These are phyloP conservation scores for Phengaris arion DNA, from an alignment of 2,888 invertebrate species.

Conservation along the genomic window DNA sequence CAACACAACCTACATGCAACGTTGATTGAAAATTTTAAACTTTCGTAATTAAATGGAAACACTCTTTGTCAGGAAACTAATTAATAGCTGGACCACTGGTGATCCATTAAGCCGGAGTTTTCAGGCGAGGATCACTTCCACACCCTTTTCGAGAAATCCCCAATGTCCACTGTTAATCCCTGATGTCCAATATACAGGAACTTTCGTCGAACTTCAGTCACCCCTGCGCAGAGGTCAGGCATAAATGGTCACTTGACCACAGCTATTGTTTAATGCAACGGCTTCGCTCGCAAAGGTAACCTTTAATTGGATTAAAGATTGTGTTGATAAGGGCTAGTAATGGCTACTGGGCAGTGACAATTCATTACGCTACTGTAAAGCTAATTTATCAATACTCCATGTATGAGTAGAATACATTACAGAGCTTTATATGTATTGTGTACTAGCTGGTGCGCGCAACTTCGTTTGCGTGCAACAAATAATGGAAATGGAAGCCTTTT, in stretches of 20 bases:
- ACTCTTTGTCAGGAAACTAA: conserved; percentile 58
- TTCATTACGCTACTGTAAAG: conserved; percentile 64
- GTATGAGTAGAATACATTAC: too few relatives aligned
- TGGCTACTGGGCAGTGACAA: conserved; percentile 51
- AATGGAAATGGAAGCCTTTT: too few relatives aligned
- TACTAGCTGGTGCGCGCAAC: too few relatives aligned
- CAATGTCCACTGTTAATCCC: conserved; percentile 57
- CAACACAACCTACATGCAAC: conserved; percentile 34
- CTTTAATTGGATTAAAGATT: conserved; percentile 74
- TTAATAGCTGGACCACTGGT: conserved; percentile 67
- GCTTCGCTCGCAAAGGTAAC: conserved; percentile 60
- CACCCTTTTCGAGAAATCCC: conserved; percentile 65
- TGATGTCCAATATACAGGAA: conserved; percentile 45
- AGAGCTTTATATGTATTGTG: too few relatives aligned
- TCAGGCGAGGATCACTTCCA: conserved; percentile 64
- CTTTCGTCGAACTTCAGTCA: conserved; percentile 1
- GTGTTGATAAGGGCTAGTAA: conserved; percentile 66
- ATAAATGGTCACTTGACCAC: conserved; percentile 47
- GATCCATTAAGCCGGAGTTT: conserved; percentile 67
- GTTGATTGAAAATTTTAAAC: conserved; percentile 30
- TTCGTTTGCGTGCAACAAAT: too few relatives aligned
- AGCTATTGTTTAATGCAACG: conserved; percentile 72
- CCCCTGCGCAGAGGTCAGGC: conserved; percentile 42
- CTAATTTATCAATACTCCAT: conserved; percentile 10
- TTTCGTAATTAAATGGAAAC: conserved; percentile 32